Base-by-base conservation (phyloP, 2,797 vertebrate species). In the Xiphophorus birchmanni region DNA sequence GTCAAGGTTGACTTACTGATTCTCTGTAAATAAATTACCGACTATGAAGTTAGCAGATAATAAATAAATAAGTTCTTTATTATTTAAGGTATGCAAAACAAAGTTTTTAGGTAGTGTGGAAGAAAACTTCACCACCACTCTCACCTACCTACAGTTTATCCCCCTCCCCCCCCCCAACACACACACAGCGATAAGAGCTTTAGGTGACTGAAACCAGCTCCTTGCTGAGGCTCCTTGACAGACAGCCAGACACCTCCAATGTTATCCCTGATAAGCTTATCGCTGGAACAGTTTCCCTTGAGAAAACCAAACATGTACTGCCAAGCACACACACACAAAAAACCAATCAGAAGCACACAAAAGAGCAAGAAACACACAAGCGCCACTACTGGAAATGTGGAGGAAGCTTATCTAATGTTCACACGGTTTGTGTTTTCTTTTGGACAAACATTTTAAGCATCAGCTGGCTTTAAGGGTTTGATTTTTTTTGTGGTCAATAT, bases 251-350 rank as follows among this genome's bases (percentile, higher is more conserved):
- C 94, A 93, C 92, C 90, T 92, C 77, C 76, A 74, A 87, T 44
- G 84, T 86, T 80, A 77, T 85, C 88, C 71, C 80, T 76, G 90
- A 92, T 93, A 92, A 81, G 82, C 86, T 94, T 93, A 95, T 93
- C 94, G 80, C 1, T 29, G 73, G 76, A 87, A 50, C 78, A 48
- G 85, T 82, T 89, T 90, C 84, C 84, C 73, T 83, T 52, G 82
- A 91, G 87, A 92, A 90, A 84, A 74, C 42, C 85, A 82, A 85
- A 86, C 63, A 29, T 26, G 37, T 79, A 81, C 77, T 85, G 73
- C 81, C 9, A 75, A 87, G 80, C 87, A 13, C 44, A 45, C 10
- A 45, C 4, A 54, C 2, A 52, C 6, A 23, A 5, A 21, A 6
- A 50, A 7, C 13, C 2, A 67, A 72, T 5, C 23, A 72, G 60